Conservation (phyloP, 2,888 invertebrate genomes). For the Prostheceraeus crozeri region DNA sequence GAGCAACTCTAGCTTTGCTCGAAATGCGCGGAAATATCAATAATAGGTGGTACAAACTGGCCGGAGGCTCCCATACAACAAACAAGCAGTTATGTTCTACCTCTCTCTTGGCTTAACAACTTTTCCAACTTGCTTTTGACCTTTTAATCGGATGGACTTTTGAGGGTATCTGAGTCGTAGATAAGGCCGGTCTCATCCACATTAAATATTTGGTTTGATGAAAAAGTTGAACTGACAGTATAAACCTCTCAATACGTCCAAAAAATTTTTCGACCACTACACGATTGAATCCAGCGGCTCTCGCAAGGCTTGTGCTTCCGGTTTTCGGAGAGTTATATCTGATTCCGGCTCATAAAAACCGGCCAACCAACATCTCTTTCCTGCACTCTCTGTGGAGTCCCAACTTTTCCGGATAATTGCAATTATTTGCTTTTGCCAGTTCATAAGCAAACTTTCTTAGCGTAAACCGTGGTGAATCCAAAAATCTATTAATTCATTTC, state of each 20-base stretch:
- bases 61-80: not conserved
- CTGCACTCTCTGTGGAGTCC: slow-evolving; percentile 13
- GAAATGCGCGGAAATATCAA: no score
- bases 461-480: slow-evolving; percentile 1
- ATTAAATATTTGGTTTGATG: slow-evolving; percentile 39
- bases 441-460: slow-evolving; percentile 12
- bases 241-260: no score
- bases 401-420: slow-evolving; percentile 5
- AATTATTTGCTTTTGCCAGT: not conserved
- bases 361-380: slow-evolving; percentile 21
- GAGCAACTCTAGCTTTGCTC: slow-evolving; percentile 12
- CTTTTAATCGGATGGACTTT: slow-evolving; percentile 35
- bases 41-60: slow-evolving; percentile 15
- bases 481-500: slow-evolving; percentile 11
- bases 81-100: slow-evolving; percentile 20
- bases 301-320: slow-evolving; percentile 42
- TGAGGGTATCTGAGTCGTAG: slow-evolving; percentile 40
- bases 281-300: slow-evolving; percentile 41
- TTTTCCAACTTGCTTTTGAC: slow-evolving; percentile 20
- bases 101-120: not conserved
- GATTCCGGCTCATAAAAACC: no score
- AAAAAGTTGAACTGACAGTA: no score
- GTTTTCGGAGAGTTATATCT: slow-evolving; percentile 37
- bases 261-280: slow-evolving; percentile 39
- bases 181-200: slow-evolving; percentile 42